Conservation (phyloP, 1,140 invertebrate species). For the Zaprionus ghesquierei region DNA sequence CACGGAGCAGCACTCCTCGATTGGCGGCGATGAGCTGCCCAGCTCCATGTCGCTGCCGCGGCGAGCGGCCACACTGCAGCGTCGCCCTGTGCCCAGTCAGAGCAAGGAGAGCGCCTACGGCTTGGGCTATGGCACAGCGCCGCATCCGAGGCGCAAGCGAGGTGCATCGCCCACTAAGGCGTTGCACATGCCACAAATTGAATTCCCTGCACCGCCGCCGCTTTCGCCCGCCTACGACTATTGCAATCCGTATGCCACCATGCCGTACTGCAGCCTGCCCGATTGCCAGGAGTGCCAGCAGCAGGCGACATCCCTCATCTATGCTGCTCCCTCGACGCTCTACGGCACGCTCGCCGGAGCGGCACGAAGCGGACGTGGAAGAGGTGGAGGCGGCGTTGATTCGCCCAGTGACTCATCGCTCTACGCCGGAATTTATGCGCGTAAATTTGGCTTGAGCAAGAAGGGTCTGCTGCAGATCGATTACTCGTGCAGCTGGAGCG, state of each 20-base stretch:
- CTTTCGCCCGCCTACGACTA: conserved; percentile 79
- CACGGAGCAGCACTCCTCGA: conserved; percentile 70
- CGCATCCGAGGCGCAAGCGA: conserved; percentile 55
- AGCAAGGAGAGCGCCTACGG: conserved; percentile 21
- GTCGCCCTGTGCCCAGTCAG: conserved; percentile 38
- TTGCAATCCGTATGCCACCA: conserved; percentile 75
- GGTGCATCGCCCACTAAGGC: conserved; percentile 21
- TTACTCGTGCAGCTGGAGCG: conserved; percentile 87
- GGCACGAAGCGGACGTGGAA: neutral
- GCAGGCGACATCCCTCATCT: conserved; percentile 63
- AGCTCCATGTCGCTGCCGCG: conserved; percentile 23
- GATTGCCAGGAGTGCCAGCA: conserved; percentile 77
- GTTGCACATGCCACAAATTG: conserved; percentile 56
- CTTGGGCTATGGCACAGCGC: conserved; percentile 63
- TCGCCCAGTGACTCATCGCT: conserved; percentile 71
- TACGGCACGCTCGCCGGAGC: conserved; percentile 53
- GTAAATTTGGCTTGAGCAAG: conserved; percentile 85
- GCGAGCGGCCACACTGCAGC: conserved; percentile 55
- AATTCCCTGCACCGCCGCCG: conserved; percentile 77
- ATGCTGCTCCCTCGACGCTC: conserved; percentile 65
- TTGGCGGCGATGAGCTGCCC: conserved; percentile 55
- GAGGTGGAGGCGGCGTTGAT: conserved; percentile 4
- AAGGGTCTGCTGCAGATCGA: conserved; percentile 88
- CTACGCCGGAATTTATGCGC: conserved; percentile 76
- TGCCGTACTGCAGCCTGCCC: conserved; percentile 71